Evolutionary conservation across 2,113 vertebrate species (phyloP).

Genomic region (Clupea harengus): DNA sequence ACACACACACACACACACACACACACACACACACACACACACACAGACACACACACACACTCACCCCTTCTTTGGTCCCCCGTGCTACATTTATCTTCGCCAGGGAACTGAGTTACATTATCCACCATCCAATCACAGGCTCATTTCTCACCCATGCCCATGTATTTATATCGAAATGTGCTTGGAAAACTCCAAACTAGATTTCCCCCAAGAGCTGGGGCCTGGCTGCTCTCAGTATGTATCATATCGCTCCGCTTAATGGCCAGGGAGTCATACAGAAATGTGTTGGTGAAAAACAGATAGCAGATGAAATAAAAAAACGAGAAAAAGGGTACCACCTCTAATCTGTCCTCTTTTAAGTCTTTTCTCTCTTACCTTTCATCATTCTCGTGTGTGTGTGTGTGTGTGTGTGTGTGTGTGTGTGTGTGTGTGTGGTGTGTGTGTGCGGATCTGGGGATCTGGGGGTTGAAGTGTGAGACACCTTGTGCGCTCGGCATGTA

Average conservation of each 20-base stretch:
- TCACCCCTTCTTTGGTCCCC: neutral
- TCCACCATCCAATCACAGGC: constrained; percentile 32
- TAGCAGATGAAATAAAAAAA: constrained; percentile 28
- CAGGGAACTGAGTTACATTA: neutral
- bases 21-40: no score
- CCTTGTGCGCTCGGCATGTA: constrained; percentile 16
- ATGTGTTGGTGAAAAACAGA: constrained; percentile 46
- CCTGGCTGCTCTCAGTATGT: constrained; percentile 47
- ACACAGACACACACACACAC: neutral
- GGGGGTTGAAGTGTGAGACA: constrained; percentile 8
- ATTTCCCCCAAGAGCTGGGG: constrained; percentile 40
- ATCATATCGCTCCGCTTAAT: constrained; percentile 39
- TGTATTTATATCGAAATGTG: constrained; percentile 49
- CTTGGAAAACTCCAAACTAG: constrained; percentile 34
- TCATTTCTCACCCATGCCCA: constrained; percentile 22
- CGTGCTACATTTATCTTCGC: neutral
- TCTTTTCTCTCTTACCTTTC: neutral
- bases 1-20: neutral
- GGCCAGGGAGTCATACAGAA: constrained; percentile 53
- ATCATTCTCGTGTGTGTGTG: neutral
- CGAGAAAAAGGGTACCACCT: constrained; percentile 38
- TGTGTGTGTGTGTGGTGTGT: neutral
- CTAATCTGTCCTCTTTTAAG: constrained; percentile 28
- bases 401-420: neutral
- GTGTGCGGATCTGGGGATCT: neutral